Percentiles rank a stretch among this genome's conserved stretches.
Evolutionary conservation across 2,797 vertebrate species (phyloP).

Genomic region (Oryzias sinensis): DNA sequence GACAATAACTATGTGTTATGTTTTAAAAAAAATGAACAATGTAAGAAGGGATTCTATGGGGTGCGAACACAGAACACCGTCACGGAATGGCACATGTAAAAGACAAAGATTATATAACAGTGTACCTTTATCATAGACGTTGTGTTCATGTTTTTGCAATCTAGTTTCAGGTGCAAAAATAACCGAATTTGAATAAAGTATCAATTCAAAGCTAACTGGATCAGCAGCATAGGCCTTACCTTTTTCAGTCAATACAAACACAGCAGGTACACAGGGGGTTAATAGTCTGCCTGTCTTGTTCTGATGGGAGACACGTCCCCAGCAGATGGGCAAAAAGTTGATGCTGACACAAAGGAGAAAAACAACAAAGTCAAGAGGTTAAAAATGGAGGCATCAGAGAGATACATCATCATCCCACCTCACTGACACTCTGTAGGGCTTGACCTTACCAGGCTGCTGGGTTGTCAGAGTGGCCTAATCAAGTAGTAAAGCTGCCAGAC

Average conservation of each 20-base stretch:
- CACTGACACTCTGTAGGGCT: constrained; percentile 79
- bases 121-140: not conserved
- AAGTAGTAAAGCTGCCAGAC: constrained; percentile 55
- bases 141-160: not conserved
- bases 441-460: constrained; percentile 79
- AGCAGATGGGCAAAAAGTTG: constrained; percentile 72
- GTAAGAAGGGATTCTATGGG: not conserved
- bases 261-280: constrained; percentile 32
- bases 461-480: constrained; percentile 75
- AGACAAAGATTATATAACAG: too few relatives aligned
- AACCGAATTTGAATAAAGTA: too few relatives aligned
- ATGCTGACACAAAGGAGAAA: constrained; percentile 71
- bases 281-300: constrained; percentile 34
- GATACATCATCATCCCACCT: constrained; percentile 77
- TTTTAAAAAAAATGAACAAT: not conserved
- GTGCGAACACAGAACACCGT: not conserved
- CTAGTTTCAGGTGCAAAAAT: too few relatives aligned
- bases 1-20: too few relatives aligned
- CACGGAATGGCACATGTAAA: not conserved
- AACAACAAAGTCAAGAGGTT: constrained; percentile 79
- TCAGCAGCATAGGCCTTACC: not conserved
- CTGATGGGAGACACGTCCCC: constrained; percentile 44
- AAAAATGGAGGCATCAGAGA: constrained; percentile 68
- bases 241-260: not conserved
- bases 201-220: not conserved